A percentile compares a stretch with the other conserved stretches of the same genome.
Evolutionary conservation across 2,888 invertebrate species (phyloP).

Genomic region (Napeogenes inachia): DNA sequence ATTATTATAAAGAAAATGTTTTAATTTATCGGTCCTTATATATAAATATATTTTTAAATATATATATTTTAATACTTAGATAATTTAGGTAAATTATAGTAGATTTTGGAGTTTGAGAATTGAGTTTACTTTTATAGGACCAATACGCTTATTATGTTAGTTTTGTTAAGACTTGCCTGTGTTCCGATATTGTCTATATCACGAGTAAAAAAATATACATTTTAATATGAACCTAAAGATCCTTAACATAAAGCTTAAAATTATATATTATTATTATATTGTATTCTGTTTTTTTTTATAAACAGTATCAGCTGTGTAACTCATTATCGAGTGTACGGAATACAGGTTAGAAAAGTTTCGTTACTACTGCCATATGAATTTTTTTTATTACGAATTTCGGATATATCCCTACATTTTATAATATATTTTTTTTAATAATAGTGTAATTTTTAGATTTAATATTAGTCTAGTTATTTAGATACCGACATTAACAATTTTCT

Average conservation of each 20-base stretch:
- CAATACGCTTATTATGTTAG: constrained; percentile 70
- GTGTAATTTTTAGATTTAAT: constrained; percentile 16
- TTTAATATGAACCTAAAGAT: too few species aligned
- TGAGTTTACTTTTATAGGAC: constrained; percentile 43
- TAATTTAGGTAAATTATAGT: constrained; percentile 10
- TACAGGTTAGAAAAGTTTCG: too few species aligned
- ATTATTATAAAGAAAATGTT: too few species aligned
- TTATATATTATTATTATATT: background rate
- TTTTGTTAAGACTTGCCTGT: constrained; percentile 19
- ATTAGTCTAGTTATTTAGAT: constrained; percentile 12
- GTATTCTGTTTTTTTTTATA: too few species aligned
- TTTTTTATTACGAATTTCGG: too few species aligned
- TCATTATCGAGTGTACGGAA: too few species aligned
- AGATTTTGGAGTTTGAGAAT: constrained; percentile 27
- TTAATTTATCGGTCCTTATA: too few species aligned
- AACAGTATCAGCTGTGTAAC: too few species aligned
- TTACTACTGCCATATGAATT: too few species aligned
- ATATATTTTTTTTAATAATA: constrained; percentile 33
- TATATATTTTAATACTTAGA: constrained; percentile 24
- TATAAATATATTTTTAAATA: constrained; percentile 17
- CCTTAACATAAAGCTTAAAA: background rate
- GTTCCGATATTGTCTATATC: constrained; percentile 4
- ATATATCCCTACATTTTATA: background rate
- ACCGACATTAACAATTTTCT: constrained; percentile 7
- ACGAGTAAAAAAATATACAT: too few species aligned